A percentile compares a stretch with the other conserved stretches of the same genome.
phyloP scores from a whole-genome alignment of 2,113 vertebrate species.

The Callithrix jacchus region DNA sequence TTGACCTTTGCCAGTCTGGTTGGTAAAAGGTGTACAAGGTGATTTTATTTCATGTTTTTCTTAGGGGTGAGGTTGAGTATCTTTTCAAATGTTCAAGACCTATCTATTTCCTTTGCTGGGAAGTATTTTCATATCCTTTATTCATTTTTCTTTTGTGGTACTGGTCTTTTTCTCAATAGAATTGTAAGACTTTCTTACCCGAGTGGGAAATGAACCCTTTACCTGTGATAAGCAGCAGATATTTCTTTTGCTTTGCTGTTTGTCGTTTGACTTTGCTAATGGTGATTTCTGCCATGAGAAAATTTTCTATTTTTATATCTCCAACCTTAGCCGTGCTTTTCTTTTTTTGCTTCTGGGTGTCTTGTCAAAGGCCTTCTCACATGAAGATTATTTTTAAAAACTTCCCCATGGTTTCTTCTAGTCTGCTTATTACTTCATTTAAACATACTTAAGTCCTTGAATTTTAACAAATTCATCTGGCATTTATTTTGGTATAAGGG shows the following conservation, averaged over 20 bases:
- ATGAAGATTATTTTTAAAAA: background rate
- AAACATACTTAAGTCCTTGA: slow-evolving; percentile 10
- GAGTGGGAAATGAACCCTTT: background rate
- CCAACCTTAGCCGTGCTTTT: background rate
- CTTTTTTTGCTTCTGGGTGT: background rate
- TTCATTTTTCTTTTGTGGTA: background rate
- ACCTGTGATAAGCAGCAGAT: background rate
- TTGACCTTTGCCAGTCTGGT: background rate
- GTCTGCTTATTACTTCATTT: background rate
- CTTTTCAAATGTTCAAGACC: slow-evolving; percentile 35
- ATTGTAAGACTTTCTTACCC: background rate
- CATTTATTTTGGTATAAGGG: background rate
- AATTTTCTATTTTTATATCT: slow-evolving; percentile 29
- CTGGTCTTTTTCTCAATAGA: background rate
- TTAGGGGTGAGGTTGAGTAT: background rate
- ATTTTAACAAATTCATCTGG: background rate
- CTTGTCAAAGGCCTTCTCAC: background rate
- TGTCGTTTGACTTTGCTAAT: slow-evolving; percentile 26
- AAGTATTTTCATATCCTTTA: background rate
- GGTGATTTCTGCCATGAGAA: slow-evolving; percentile 10
- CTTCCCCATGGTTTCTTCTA: background rate
- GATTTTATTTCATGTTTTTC: background rate
- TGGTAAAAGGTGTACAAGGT: background rate
- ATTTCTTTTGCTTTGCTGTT: background rate
- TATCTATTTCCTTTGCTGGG: background rate